Evolutionary conservation across 2,797 vertebrate genomes (phyloP), one percentile per base, ranked within the genome.

Genomic region (Cuculus canorus): DNA sequence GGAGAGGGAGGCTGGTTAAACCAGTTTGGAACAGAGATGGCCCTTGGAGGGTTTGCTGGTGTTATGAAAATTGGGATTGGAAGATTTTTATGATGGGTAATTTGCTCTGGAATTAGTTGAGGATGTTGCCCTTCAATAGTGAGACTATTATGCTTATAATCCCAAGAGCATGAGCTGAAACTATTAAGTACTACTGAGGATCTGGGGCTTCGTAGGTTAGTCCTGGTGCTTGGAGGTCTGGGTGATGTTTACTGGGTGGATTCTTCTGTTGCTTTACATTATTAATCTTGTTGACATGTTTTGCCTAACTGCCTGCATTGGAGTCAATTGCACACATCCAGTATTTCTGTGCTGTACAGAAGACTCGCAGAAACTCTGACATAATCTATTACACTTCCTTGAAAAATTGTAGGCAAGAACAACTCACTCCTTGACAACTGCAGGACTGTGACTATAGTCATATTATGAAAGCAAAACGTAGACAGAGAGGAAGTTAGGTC

Each of bases 91-190:
- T 88, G 73, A 48, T 88, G 73, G 48, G 25, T 94, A 64, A 79
- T 70, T 60, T 82, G 5, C 64, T 77, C 41, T 87, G 93, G 80
- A 92, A 79, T 95, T 92, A 63, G 30, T 70, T 32, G 47, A 86
- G 52, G 43, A 82, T 92, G 56, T 82, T 88, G 78, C 11, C 35
- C n/a, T 87, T 92, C 21, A 53, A 13, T 39, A 68, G 35, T 23
- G 54, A 60, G 60, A 48, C 35, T 45, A 32, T 80, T 24, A 80
- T 60, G 70, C 48, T 35, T 14, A 0, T 81, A 32, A 82, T 86
- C 70, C 43, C 41, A 71, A 75, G 65, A 56, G 16, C 19, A 22
- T 24, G 28, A 32, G 7, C 60, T 80, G 48, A 66, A 92, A 68
- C 19, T 73, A 19, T 48, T 21, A 47, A 64, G 18, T 35, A 19